Base-by-base conservation (phyloP, 2,888 invertebrate genomes). In the Nomada fucata region DNA sequence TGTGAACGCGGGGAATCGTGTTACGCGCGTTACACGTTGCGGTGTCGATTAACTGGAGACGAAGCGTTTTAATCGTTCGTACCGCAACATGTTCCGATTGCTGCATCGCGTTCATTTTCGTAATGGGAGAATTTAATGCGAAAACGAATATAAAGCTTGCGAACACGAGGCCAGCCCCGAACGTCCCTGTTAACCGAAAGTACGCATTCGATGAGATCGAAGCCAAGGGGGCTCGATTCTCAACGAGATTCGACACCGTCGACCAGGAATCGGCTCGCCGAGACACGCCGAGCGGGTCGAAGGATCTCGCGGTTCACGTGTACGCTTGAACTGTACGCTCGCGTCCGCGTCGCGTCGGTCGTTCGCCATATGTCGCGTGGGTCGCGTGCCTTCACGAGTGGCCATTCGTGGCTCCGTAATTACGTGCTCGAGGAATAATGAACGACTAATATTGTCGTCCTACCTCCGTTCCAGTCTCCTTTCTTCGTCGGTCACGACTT, bases 301-400 rank as follows among this genome's bases (percentile, higher is more conserved):
- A 36, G 74, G 71, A 86, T 87, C 83, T 77, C 79, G 87, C 85
- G 79, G 60, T 68, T 76, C 76, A 63, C 76, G 69, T 63, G 77
- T 26, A 60, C 71, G 68, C n/a, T 59, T 68, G 79, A 79, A 67
- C 36, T 69, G 36, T 71, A 42, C 20, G 47, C 55, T 36, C n/a
- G n/a, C n/a, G n/a, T n/a, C 70, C 59, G 63, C 75, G 65, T 63
- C 76, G 60, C 84, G 65, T 77, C 36, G 36, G 36, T 36, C 86
- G 87, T 76, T 87, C 83, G 89, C 92, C 93, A 93, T 92, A 91
- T 92, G 91, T 89, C 85, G 89, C 84, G 72, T 67, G 79, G 91
- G 93, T 92, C 93, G 93, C 93, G 93, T 93, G 93, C 91, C 92
- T 91, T 85, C 86, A 92, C 91, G 90, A 92, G 90, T 91, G 92